Evolutionary conservation across 1,140 invertebrate genomes (phyloP).

Genomic region (Stegodyphus dumicola): DNA sequence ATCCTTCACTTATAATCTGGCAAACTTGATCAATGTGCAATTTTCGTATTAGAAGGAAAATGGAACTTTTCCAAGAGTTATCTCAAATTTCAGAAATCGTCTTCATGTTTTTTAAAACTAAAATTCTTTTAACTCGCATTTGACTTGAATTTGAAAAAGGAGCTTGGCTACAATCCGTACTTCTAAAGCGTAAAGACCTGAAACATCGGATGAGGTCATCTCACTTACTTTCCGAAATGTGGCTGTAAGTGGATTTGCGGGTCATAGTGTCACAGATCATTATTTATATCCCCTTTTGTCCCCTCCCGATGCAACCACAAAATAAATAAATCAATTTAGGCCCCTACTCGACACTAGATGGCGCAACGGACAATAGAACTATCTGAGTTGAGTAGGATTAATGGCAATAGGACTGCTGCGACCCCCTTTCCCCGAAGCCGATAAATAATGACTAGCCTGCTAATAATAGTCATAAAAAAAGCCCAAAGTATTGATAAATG

Average conservation of each 20-base stretch:
- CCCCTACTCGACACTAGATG: conserved; percentile 3
- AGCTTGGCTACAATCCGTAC: too few relatives aligned
- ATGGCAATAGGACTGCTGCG: background rate
- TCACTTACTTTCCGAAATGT: background rate
- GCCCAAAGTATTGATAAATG: background rate
- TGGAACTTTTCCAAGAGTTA: too few relatives aligned
- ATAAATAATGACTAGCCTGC: background rate
- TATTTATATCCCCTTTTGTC: background rate
- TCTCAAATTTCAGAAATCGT: too few relatives aligned
- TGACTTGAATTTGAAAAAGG: too few relatives aligned
- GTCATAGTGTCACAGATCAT: background rate
- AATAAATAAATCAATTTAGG: conserved; percentile 9
- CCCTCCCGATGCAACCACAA: background rate
- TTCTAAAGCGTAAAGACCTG: too few relatives aligned
- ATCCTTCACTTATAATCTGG: too few relatives aligned
- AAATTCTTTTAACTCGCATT: too few relatives aligned
- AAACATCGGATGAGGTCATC: background rate
- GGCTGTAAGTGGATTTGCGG: background rate
- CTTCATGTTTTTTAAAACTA: too few relatives aligned
- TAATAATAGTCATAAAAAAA: background rate
- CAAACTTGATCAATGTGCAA: too few relatives aligned
- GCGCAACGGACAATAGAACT: conserved; percentile 1
- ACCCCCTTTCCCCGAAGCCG: background rate
- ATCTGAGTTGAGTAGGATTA: background rate
- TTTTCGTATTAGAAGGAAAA: too few relatives aligned